Evolutionary conservation across 2,888 invertebrate species (phyloP), one percentile per base, ranked within the genome.

Genomic region (Latheticus oryzae): DNA sequence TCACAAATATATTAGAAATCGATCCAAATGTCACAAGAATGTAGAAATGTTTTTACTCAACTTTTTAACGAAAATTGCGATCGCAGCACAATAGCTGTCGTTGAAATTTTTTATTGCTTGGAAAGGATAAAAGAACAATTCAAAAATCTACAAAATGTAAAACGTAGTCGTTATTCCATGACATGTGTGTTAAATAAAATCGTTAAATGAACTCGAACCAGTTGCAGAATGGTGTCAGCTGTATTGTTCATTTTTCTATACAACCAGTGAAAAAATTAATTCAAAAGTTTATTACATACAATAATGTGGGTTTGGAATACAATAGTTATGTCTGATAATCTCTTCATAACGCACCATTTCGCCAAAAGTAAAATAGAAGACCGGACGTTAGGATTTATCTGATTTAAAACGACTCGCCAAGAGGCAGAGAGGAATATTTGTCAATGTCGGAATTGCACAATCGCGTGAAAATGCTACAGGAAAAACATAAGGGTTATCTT

Each of bases 201-300:
- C 13, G 43, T 30, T 43, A 43, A 43, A 43, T 43, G 30, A 47
- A 33, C 47, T 47, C 33, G 47, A 33, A 47, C n/a, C 47, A 23
- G 11, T 47, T 8, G 24, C 21, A 11, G 12, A 32, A 24, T 26
- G 16, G 1, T 12, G 9, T 47, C 33, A 33, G 15, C 15, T 47
- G 13, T 12, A 47, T 33, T 33, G 32, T 33, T 8, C 16, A 16
- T 23, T 17, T 23, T 12, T 21, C 28, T 11, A 38, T 38, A 23
- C 38, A 21, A 21, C 12, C 5, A 11, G 30, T 23, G 24, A 21
- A 47, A 47, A 47, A 47, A 47, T 43, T 47, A 47, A 47, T 47
- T 24, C 9, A 5, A n/a, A n/a, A n/a, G n/a, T n/a, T n/a, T n/a
- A n/a, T n/a, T n/a, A n/a, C n/a, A n/a, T n/a, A n/a, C n/a, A n/a